Evolutionary conservation across 2,113 vertebrate species (phyloP), one percentile per base, ranked within the genome.

Genomic region (Macrotis lagotis): DNA sequence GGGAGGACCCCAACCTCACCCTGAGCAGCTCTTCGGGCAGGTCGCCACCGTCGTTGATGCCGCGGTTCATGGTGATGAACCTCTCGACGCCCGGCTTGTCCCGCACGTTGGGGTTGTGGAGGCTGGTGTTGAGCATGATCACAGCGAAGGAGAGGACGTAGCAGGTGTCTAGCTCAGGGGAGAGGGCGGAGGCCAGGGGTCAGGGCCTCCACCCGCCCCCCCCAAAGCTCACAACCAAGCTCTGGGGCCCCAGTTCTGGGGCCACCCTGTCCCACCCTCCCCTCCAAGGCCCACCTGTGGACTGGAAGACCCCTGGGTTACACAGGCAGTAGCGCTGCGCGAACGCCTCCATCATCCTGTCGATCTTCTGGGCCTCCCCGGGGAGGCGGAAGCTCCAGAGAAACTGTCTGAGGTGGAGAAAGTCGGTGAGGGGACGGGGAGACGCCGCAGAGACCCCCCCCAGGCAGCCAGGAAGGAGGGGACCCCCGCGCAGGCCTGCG

Each of bases 331-430:
- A 99, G 97, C 99, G 98, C 98, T 99, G 99, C 66, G 99, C 99
- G 51, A 99, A 99, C 31, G 99, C 99, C 97, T 99, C 99, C 99
- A 99, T 99, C 99, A 99, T 99, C 91, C 99, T 98, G 98, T 99
- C 99, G 25, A 99, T 99, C 96, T 99, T 99, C 98, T 99, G 99
- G 53, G 99, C 99, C 97, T 99, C 99, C 74, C 99, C 99, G 0
- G 99, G 99, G 96, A 99, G 98, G 97, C 99, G 99, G 97, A 99
- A 99, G 96, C 99, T 99, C 99, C 99, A 99, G n/a, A 99, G 98
- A 97, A 99, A 99, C 49, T 99, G 99, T 95, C 99, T 99, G 98
- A 1, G 51, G 89, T 31, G 12, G 37, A 50, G 48, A 44, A 9
- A 11, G 31, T 48, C 1, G 0, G 0, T 9, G n/a, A 8, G 25